Evolutionary conservation across 1,140 invertebrate genomes (phyloP), one percentile per base, ranked within the genome.

Genomic region (Cotesia typhae): DNA sequence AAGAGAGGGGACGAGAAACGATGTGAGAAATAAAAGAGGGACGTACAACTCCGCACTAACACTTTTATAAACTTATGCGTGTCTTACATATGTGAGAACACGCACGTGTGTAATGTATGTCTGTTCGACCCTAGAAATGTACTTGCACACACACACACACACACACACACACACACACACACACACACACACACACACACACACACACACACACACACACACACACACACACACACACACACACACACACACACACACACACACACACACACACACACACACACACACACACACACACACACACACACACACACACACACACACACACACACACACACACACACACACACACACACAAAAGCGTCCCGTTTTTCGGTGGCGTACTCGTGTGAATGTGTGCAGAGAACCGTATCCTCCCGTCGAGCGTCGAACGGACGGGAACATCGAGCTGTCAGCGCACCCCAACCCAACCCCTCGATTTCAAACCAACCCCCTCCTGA

Each of bases 361-460:
- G 14, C 69, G 47, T n/a, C 53, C 59, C 4, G 70, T 78, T 70
- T 70, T 74, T 73, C 52, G 71, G 63, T 67, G 57, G 69, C 51
- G 64, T 47, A 63, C 67, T 73, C 79, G 72, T 68, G 75, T 76
- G 81, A 81, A 82, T 83, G 83, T 83, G 85, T 83, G 82, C 84
- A 83, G 79, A 82, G 81, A 84, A 84, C 81, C 85, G 85, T 87
- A 86, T 87, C 85, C 85, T 87, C 85, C 85, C 80, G 82, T 81
- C 75, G 79, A 79, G 79, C 80, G 75, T 77, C 74, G 78, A 82
- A 78, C 82, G 81, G 82, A 83, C 83, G 83, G 83, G 78, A 83
- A 83, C 82, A 79, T 84, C 83, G 84, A 86, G 85, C 85, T 86
- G 85, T 86, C 85, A 86, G 85, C 85, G 85, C 84, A 85, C 84